Evolutionary conservation across 2,113 vertebrate species (phyloP), one percentile per base, ranked within the genome.

Genomic region (Cyrtonyx montezumae): DNA sequence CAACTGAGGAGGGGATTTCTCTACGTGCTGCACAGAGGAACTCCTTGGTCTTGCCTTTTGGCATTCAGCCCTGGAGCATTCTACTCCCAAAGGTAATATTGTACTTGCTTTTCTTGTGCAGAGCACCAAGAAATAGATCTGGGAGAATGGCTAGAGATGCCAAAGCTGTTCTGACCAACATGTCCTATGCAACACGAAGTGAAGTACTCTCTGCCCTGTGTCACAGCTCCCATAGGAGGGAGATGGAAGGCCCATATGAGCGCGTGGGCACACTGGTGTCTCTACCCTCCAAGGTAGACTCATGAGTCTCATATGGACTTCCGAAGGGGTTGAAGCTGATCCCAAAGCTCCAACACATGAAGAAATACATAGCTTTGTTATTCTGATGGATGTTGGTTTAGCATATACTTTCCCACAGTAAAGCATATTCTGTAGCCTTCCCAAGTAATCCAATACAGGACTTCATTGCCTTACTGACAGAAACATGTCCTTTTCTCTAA

Each of bases 401-500:
- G 23, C 26, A 30, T 84, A 71, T 51, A 23, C 43, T 58, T 19
- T 70, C 8, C 5, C 11, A 9, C 32, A 32, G 4, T 5, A 91
- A 79, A 45, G 9, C n/a, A 62, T 20, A 48, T 75, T 87, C 22
- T 89, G 34, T 63, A 87, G 43, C 23, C 5, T 3, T 63, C 28
- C 43, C 17, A 74, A 53, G 25, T 28, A 65, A 71, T 37, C 34
- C 59, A 6, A 51, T 79, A 56, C 28, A 63, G 43, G 21, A 28
- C 17, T 81, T 88, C 73, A n/a, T 18, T 68, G 69, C 53, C 62
- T 81, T 76, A 48, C 40, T 55, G 43, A 69, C 26, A 71, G 48
- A 88, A 88, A 71, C 19, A 58, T 65, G 75, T 75, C 94, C 59
- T 62, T 74, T 71, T 59, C 42, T 82, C n/a, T 58, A 80, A 88